A percentile compares a stretch with the other conserved stretches of the same genome.
These are phyloP conservation scores for Acanthisitta chloris DNA, from an alignment of 2,113 vertebrate genomes.

Conservation along the genomic window DNA sequence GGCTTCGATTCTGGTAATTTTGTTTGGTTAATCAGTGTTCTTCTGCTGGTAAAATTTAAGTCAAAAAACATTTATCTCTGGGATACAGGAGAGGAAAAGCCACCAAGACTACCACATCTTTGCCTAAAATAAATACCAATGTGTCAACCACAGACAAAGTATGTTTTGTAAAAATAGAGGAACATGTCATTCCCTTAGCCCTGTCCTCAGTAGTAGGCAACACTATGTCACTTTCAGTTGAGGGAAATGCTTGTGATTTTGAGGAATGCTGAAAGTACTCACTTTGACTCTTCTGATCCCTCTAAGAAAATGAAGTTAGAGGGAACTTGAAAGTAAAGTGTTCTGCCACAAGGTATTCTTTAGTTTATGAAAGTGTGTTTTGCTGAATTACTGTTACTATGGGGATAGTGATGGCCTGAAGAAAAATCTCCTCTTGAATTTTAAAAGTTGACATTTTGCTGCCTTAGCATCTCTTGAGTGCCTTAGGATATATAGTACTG, in stretches of 20 bases:
- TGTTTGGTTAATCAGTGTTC: not conserved
- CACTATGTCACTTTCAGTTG: not conserved
- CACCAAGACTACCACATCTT: not conserved
- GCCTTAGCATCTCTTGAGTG: not conserved
- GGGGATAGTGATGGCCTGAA: not conserved
- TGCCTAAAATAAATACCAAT: conserved; percentile 16
- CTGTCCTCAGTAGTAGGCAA: not conserved
- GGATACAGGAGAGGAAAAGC: not conserved
- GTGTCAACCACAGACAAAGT: not conserved
- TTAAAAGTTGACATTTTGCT: not conserved
- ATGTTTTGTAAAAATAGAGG: not conserved
- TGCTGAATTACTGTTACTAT: not conserved
- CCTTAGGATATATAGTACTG: not conserved
- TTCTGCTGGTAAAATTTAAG: not conserved
- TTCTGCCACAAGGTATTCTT: not conserved
- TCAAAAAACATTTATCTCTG: not conserved
- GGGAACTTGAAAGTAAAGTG: not conserved
- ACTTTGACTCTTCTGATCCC: not conserved
- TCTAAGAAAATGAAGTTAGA: not conserved
- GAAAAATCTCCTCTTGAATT: not conserved
- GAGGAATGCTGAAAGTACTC: not conserved
- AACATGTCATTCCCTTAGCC: not conserved
- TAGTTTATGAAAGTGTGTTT: conserved; percentile 5
- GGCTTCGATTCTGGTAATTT: not conserved
- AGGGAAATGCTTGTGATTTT: conserved; percentile 13